Percentiles rank a stretch among this genome's conserved stretches.
phyloP scores from a whole-genome alignment of 2,888 invertebrate species.

The Agonopterix heracliana region DNA sequence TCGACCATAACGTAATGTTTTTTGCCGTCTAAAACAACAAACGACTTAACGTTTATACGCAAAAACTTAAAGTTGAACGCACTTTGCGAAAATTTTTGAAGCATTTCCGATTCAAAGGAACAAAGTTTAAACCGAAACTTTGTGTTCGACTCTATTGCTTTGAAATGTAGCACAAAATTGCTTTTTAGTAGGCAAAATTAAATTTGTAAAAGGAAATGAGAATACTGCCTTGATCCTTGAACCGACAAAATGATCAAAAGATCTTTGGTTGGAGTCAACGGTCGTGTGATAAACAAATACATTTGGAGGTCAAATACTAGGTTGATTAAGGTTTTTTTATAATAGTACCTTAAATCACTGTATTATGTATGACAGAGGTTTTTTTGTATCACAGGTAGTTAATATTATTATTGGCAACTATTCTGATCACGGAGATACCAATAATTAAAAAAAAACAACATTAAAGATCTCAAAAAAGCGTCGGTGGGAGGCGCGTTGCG shows the following conservation, averaged over 20 bases:
- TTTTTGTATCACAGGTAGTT: no score
- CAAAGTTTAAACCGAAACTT: background rate
- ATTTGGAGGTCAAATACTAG: constrained; percentile 24
- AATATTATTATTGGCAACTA: no score
- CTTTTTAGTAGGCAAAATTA: constrained; percentile 6
- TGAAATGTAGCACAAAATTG: constrained; percentile 11
- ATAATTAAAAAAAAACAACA: no score
- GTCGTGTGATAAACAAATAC: constrained; percentile 25
- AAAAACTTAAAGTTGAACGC: constrained; percentile 19
- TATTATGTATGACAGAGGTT: no score
- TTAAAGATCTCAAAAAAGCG: no score
- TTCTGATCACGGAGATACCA: no score
- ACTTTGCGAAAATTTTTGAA: constrained; percentile 23
- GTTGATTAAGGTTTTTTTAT: constrained; percentile 5
- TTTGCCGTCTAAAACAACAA: background rate
- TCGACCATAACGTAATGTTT: no score
- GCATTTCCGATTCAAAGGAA: constrained; percentile 16
- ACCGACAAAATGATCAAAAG: constrained; percentile 29
- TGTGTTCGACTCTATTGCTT: constrained; percentile 5
- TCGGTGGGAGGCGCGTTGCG: no score
- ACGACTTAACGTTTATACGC: background rate
- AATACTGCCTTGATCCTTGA: constrained; percentile 28
- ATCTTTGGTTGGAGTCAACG: constrained; percentile 36
- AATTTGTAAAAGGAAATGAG: constrained; percentile 21
- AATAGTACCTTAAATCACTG: no score